Conservation (phyloP, 2,113 vertebrate genomes). For the Entomyzon cyanotis region DNA sequence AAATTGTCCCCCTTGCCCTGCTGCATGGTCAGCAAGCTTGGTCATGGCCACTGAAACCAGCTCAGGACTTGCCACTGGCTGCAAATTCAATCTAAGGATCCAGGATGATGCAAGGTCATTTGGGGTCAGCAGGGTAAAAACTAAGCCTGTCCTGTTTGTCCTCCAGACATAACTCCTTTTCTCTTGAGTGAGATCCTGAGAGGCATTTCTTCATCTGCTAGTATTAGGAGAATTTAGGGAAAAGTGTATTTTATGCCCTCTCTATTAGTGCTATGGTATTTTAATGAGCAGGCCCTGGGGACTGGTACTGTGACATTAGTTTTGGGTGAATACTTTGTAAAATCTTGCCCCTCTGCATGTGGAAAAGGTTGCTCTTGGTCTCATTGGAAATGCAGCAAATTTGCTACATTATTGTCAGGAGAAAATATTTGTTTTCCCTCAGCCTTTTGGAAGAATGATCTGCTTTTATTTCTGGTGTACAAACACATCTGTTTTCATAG, state of each 20-base stretch:
- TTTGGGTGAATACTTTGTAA: background rate
- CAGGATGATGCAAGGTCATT: background rate
- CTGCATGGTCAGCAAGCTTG: background rate
- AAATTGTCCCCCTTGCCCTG: background rate
- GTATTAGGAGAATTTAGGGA: background rate
- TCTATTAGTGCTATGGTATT: background rate
- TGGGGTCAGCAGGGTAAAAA: background rate
- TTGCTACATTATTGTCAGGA: background rate
- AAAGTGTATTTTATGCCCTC: background rate
- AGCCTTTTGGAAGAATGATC: background rate
- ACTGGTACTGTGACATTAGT: background rate
- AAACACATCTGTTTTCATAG: background rate
- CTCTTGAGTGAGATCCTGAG: background rate
- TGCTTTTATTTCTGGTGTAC: background rate
- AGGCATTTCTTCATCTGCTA: background rate
- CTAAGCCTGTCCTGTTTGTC: background rate
- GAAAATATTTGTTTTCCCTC: background rate
- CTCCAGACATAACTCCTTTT: background rate
- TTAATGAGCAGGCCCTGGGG: background rate
- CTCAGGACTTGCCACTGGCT: background rate
- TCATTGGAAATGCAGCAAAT: background rate
- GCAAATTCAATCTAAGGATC: background rate
- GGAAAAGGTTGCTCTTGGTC: background rate
- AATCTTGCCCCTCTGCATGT: background rate
- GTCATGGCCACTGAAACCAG: background rate